phyloP scores from a whole-genome alignment of 2,888 invertebrate genomes.

The Campoplex capitator region DNA sequence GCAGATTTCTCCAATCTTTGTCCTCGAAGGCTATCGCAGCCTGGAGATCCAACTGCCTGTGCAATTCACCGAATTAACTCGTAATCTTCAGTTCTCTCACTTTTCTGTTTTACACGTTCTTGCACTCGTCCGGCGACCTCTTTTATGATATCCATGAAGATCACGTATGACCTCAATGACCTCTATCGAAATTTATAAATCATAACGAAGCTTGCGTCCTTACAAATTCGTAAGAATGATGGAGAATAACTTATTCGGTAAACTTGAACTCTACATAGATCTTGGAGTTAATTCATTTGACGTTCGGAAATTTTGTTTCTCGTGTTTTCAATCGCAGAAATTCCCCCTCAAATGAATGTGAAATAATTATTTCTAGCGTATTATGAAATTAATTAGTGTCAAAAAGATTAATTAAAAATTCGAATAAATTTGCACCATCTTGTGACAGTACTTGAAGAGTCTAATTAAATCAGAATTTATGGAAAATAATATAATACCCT shows the following conservation, averaged over 20 bases:
- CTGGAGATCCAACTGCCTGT: slow-evolving; percentile 58
- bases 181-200: background rate
- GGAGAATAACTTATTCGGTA: background rate
- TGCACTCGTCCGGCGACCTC: slow-evolving; percentile 36
- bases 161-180: slow-evolving; percentile 4
- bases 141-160: background rate
- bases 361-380: background rate
- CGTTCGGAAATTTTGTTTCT: background rate
- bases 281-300: background rate
- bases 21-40: slow-evolving; percentile 42
- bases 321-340: background rate
- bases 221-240: background rate
- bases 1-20: slow-evolving; percentile 57
- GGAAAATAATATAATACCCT: slow-evolving; percentile 20
- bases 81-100: slow-evolving; percentile 40
- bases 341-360: background rate
- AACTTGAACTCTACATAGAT: too few relatives aligned
- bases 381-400: slow-evolving; percentile 11
- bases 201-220: too few relatives aligned
- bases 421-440: background rate
- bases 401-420: background rate
- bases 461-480: background rate
- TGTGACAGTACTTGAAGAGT: too few relatives aligned
- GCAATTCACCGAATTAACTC: slow-evolving; percentile 54
- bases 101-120: slow-evolving; percentile 16